These are phyloP conservation scores for Alloscopus bannaensis DNA, from an alignment of 2,888 invertebrate species.

Conservation along the genomic window DNA sequence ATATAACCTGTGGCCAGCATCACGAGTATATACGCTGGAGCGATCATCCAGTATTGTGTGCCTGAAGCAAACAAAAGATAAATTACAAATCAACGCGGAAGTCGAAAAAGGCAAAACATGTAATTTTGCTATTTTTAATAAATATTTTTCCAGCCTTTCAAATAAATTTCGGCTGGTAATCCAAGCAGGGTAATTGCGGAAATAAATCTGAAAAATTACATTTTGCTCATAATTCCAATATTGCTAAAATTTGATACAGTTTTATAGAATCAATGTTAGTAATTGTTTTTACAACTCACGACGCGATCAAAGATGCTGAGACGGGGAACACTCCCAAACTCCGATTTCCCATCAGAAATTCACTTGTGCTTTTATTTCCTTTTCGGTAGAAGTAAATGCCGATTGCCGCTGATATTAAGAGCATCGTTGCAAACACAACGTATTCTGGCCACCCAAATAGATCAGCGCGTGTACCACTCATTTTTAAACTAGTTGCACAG, in stretches of 20 bases:
- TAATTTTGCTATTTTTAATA: too few relatives aligned
- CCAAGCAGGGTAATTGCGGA: constrained; percentile 94
- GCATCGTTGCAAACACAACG: constrained; percentile 82
- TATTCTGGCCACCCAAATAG: constrained; percentile 83
- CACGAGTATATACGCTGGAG: constrained; percentile 51
- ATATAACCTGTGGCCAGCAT: constrained; percentile 49
- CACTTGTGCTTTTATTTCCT: constrained; percentile 82
- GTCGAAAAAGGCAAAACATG: too few relatives aligned
- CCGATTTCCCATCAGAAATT: constrained; percentile 85
- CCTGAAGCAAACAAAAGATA: too few relatives aligned
- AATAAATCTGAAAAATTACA: constrained; percentile 83
- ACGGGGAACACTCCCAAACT: constrained; percentile 91
- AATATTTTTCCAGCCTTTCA: too few relatives aligned
- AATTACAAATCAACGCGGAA: too few relatives aligned
- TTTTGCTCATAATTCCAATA: too few relatives aligned
- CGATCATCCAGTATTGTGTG: constrained; percentile 84
- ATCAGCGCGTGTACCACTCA: constrained; percentile 63
- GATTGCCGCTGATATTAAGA: constrained; percentile 87
- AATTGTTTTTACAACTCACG: constrained; percentile 75
- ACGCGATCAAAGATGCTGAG: constrained; percentile 91
- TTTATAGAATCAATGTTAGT: too few relatives aligned
- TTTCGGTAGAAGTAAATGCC: constrained; percentile 90
- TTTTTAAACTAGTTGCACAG: too few relatives aligned
- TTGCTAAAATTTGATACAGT: too few relatives aligned
- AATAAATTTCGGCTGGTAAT: constrained; percentile 81